Conservation (phyloP, 2,888 invertebrate species). For the Macaria notata region DNA sequence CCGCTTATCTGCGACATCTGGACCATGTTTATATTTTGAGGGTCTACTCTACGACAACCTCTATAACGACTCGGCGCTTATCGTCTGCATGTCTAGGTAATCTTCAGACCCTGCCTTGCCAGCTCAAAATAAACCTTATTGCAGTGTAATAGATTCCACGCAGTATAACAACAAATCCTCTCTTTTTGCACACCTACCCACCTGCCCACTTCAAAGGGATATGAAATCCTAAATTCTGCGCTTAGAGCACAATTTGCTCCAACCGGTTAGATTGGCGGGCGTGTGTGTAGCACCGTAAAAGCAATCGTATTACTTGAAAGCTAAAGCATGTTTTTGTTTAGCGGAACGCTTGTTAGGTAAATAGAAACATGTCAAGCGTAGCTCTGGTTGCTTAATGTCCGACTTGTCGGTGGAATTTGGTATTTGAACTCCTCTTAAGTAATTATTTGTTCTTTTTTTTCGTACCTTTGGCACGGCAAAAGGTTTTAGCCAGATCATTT, state of each 20-base stretch:
- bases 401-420: slow-evolving; percentile 53
- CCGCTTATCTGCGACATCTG: slow-evolving; percentile 79
- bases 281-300: slow-evolving; percentile 37
- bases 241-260: slow-evolving; percentile 48
- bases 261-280: slow-evolving; percentile 30
- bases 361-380: slow-evolving; percentile 56
- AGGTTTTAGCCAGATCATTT: too few species aligned
- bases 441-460: slow-evolving; percentile 36
- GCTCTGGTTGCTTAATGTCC: slow-evolving; percentile 47
- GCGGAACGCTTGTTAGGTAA: slow-evolving; percentile 37
- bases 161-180: slow-evolving; percentile 28
- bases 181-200: slow-evolving; percentile 46
- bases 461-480: slow-evolving; percentile 12
- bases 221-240: slow-evolving; percentile 47
- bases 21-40: slow-evolving; percentile 79
- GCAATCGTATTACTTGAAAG: slow-evolving; percentile 38
- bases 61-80: slow-evolving; percentile 76
- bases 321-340: slow-evolving; percentile 43
- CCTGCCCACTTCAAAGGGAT: slow-evolving; percentile 43
- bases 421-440: slow-evolving; percentile 47
- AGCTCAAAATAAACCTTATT: slow-evolving; percentile 51
- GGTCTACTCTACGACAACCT: slow-evolving; percentile 75
- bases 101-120: slow-evolving; percentile 46
- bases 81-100: slow-evolving; percentile 75
- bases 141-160: slow-evolving; percentile 47